These are phyloP conservation scores for Candoia aspera DNA, from an alignment of 2,113 vertebrate genomes.

Conservation along the genomic window DNA sequence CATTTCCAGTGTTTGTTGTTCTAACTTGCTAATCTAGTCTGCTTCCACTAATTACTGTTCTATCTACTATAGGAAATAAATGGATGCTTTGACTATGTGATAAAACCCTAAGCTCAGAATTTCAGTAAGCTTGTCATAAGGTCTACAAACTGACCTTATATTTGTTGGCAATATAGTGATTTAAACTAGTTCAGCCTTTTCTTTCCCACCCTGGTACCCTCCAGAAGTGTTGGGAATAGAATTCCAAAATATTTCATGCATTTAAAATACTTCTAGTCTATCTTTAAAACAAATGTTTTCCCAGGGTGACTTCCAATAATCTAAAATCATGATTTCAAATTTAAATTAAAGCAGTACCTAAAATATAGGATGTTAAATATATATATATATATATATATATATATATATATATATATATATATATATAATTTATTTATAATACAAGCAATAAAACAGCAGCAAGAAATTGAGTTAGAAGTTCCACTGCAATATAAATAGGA, in stretches of 20 bases:
- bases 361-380: no score
- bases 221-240: background rate
- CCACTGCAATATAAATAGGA: background rate
- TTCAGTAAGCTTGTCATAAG: background rate
- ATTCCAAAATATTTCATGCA: background rate
- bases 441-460: background rate
- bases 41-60: background rate
- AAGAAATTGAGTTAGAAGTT: background rate
- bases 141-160: constrained; percentile 16
- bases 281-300: background rate
- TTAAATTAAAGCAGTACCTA: background rate
- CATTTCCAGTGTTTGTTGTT: constrained; percentile 18
- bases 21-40: background rate
- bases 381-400: no score
- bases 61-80: background rate
- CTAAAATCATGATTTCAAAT: background rate
- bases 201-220: background rate
- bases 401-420: no score
- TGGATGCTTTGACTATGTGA: background rate
- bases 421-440: background rate
- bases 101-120: background rate
- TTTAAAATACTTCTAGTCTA: background rate
- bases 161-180: background rate
- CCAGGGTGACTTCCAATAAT: background rate
- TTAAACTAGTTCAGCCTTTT: background rate